Evolutionary conservation across 1,140 invertebrate species (phyloP), one percentile per base, ranked within the genome.

Genomic region (Caerostris extrusa): DNA sequence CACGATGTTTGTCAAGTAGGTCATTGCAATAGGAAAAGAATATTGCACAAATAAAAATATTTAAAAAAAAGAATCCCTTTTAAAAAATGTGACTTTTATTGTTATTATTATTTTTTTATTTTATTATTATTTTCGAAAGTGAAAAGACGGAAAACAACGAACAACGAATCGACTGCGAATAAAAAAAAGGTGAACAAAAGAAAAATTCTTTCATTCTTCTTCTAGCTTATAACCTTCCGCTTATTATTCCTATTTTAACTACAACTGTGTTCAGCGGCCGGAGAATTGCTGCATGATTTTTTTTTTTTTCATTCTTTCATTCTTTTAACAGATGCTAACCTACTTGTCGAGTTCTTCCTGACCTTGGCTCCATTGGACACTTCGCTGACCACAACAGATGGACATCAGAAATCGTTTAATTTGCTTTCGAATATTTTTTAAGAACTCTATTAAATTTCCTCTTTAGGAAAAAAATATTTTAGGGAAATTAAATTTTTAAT

Each of bases 111-210:
- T 34, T 77, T 50, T 77, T 77, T 77, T 34, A 34, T 34, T 34
- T 34, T 34, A 34, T 34, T 34, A 34, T 53, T 77, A 77, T 77
- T 77, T 77, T 77, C 71, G 71, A 77, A 77, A 77, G 71, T 77
- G 71, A 77, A 77, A 77, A 77, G 71, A 77, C 71, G 71, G 71
- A 77, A 77, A 77, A 77, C 71, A 77, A 69, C 67, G 67, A 69
- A 69, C 67, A 69, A 77, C 71, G 34, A 53, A 77, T 50, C 7
- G 34, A 34, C 34, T 50, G 8, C 19, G 10, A 77, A 77, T 77
- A 77, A 77, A 71, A 77, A 71, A 34, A 34, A 50, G 53, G 71
- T 10, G 71, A 53, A 53, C 34, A 77, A 77, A 34, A 53, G 50
- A 77, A 77, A 77, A 77, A 12, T 34, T 77, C 10, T 77, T 34